Evolutionary conservation across 2,797 vertebrate species (phyloP).

Genomic region (Tarsius wallacei): DNA sequence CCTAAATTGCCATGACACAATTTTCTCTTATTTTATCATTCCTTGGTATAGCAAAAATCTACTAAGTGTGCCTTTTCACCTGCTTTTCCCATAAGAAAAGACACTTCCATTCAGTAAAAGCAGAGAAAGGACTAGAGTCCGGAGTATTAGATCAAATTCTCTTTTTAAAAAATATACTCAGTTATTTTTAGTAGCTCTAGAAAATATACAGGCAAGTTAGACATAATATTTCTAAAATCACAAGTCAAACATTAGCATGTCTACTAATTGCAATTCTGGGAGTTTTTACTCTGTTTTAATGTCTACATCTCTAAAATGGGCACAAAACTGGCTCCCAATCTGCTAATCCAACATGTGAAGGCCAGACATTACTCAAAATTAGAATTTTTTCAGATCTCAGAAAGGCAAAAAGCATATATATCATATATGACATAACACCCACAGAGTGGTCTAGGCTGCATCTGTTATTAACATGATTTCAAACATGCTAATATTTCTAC

Average conservation of each 20-base stretch:
- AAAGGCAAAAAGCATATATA: not conserved
- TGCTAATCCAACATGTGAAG: slow-evolving; percentile 1
- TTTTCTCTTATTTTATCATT: slow-evolving; percentile 73
- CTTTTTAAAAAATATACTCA: not conserved
- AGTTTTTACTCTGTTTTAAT: slow-evolving; percentile 30
- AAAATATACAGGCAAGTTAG: slow-evolving; percentile 40
- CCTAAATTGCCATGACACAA: slow-evolving; percentile 52
- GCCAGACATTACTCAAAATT: slow-evolving; percentile 39
- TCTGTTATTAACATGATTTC: not conserved
- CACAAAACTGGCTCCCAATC: not conserved
- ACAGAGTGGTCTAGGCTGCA: not conserved
- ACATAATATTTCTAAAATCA: slow-evolving; percentile 30
- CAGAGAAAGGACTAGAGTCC: not conserved
- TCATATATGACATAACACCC: not conserved
- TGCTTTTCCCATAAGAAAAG: slow-evolving; percentile 55
- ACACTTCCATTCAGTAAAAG: slow-evolving; percentile 60
- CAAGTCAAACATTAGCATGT: slow-evolving; percentile 48
- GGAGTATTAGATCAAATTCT: not conserved
- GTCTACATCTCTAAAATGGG: slow-evolving; percentile 36
- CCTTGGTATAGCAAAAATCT: slow-evolving; percentile 41
- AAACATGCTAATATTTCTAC: slow-evolving; percentile 32
- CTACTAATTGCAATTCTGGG: slow-evolving; percentile 4
- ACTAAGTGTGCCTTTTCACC: not conserved
- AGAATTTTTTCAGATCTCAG: slow-evolving; percentile 35
- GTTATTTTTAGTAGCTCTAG: slow-evolving; percentile 7